A percentile compares a stretch with the other conserved stretches of the same genome.
These are phyloP conservation scores for Serinus canaria DNA, from an alignment of 2,113 vertebrate genomes.

Conservation along the genomic window DNA sequence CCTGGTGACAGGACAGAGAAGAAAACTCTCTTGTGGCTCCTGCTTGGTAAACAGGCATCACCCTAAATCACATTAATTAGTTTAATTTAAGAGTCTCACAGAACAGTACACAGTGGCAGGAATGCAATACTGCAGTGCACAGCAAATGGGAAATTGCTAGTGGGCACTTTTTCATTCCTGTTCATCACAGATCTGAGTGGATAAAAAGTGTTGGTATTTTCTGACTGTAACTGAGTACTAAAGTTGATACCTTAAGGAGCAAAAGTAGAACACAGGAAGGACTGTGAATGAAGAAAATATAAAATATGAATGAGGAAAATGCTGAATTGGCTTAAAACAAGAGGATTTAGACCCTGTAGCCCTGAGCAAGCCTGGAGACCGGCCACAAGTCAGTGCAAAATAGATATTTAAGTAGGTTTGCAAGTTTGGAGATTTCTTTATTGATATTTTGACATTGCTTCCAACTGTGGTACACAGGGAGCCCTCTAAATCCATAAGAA, in stretches of 20 bases:
- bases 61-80: not conserved
- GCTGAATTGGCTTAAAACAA: not conserved
- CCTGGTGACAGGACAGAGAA: not conserved
- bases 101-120: not conserved
- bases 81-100: not conserved
- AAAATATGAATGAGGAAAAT: not conserved
- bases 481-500: not conserved
- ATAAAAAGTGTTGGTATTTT: not conserved
- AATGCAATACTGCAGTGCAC: not conserved
- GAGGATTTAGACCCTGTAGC: not conserved
- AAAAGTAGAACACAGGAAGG: not conserved
- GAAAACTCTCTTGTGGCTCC: not conserved
- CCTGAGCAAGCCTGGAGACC: not conserved
- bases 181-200: not conserved
- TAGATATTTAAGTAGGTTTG: not conserved
- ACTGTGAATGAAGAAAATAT: not conserved
- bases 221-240: not conserved
- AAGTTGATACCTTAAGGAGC: not conserved
- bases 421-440: not conserved
- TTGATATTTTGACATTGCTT: not conserved
- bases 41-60: not conserved
- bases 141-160: not conserved
- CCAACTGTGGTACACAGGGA: not conserved
- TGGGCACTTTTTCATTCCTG: not conserved
- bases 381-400: not conserved